Percentiles rank a stretch among this genome's conserved stretches.
These are phyloP conservation scores for Venturia canescens DNA, from an alignment of 1,140 invertebrate species.

Conservation along the genomic window DNA sequence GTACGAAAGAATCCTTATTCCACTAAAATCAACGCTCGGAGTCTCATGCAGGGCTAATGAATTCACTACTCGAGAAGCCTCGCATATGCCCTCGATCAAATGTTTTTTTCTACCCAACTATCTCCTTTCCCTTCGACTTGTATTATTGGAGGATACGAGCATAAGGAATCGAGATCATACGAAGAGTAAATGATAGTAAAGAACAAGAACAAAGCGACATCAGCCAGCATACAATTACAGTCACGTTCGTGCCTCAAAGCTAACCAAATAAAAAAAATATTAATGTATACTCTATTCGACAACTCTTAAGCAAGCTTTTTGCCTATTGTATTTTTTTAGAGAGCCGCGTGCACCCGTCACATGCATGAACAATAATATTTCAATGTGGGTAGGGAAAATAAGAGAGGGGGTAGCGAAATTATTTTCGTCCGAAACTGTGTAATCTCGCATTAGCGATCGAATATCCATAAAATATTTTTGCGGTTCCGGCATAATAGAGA, in stretches of 20 bases:
- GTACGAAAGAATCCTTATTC: neutral
- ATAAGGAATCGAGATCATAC: neutral
- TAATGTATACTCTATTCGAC: neutral
- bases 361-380: conserved; percentile 28
- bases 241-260: conserved; percentile 62
- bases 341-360: neutral
- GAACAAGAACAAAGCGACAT: neutral
- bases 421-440: conserved; percentile 18
- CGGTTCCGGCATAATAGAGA: conserved; percentile 4
- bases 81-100: neutral
- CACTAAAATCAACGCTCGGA: neutral
- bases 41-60: neutral
- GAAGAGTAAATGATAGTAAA: conserved; percentile 18
- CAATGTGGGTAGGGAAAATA: neutral
- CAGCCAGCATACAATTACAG: conserved; percentile 41
- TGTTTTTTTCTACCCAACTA: neutral
- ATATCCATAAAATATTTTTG: conserved; percentile 33
- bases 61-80: neutral
- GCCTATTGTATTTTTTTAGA: conserved; percentile 34
- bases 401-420: neutral
- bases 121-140: neutral
- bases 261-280: conserved; percentile 27
- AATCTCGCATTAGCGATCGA: neutral
- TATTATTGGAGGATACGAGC: neutral
- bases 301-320: conserved; percentile 33